These are phyloP conservation scores for Caenorhabditis auriculariae DNA, from an alignment of 2,888 invertebrate genomes.

Conservation along the genomic window DNA sequence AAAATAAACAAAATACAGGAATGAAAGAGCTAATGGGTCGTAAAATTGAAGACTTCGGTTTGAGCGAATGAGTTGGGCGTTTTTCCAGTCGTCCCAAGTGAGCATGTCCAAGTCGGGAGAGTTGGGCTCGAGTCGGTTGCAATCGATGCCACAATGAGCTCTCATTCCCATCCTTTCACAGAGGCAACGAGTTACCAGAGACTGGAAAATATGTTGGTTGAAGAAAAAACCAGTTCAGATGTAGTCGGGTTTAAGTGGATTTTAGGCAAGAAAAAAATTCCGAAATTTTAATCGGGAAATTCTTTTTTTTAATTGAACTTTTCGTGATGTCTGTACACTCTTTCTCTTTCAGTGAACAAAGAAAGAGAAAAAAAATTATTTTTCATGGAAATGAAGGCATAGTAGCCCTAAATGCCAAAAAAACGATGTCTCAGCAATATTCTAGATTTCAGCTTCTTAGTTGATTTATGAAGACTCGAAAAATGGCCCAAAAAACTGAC, in stretches of 20 bases:
- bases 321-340: too few relatives aligned
- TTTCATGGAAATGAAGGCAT: neutral
- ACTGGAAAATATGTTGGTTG: too few relatives aligned
- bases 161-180: slow-evolving; percentile 39
- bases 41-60: too few relatives aligned
- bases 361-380: neutral
- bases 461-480: neutral
- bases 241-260: neutral
- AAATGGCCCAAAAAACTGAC: slow-evolving; percentile 25
- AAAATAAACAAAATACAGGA: too few relatives aligned
- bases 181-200: slow-evolving; percentile 40
- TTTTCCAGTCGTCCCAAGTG: slow-evolving; percentile 45
- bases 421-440: neutral
- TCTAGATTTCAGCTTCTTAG: neutral
- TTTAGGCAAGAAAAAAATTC: neutral
- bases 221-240: too few relatives aligned
- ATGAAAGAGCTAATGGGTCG: too few relatives aligned
- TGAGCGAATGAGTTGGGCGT: slow-evolving; percentile 25
- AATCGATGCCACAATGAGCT: slow-evolving; percentile 35
- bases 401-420: too few relatives aligned
- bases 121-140: slow-evolving; percentile 34
- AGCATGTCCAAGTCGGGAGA: slow-evolving; percentile 39
- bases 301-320: neutral
- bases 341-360: too few relatives aligned
- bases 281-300: neutral